Evolutionary conservation across 1,140 invertebrate species (phyloP), one percentile per base, ranked within the genome.

Genomic region (Penaeus indicus): DNA sequence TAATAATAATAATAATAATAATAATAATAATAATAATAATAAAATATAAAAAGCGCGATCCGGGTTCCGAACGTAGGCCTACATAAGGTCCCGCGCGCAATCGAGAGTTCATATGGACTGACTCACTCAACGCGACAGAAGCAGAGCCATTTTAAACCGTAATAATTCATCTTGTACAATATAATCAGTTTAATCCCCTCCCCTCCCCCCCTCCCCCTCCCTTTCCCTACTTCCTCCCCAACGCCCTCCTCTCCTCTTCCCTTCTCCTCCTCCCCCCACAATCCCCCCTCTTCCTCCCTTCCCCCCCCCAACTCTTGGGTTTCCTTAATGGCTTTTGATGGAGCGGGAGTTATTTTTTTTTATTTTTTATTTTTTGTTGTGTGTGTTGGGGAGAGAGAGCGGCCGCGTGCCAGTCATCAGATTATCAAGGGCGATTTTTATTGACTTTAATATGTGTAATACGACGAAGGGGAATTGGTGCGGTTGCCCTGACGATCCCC

Each of bases 141-240:
- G 72, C 75, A 75, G 67, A 86, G 62, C 61, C 85, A 80, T 79
- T 86, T 86, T 86, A 67, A 80, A 80, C 77, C 62, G 77, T 81
- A 67, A 80, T 80, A 86, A 86, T 86, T 86, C 85, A 86, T 86
- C 85, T 54, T 86, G 78, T 86, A 86, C 69, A 67, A 54, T 86
- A 63, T 85, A 85, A 85, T 85, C 84, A 72, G 69, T 72, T 85
- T 85, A 85, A 85, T 85, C 84, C 69, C 84, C 62, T 72, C 54
- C 54, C 54, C 54, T 85, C 84, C 69, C 84, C 62, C 60, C 54
- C 54, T 11, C 54, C 54, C 54, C 54, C 54, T 16, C 54, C 10
- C 10, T 13, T 47, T 47, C 54, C 54, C 16, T 16, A 16, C 54
- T 16, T 54, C 54, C 54, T 54, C 54, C 54, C 54, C 47, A 47